These are phyloP conservation scores for Darevskia mixta DNA, from an alignment of 2,797 vertebrate genomes.

Conservation along the genomic window DNA sequence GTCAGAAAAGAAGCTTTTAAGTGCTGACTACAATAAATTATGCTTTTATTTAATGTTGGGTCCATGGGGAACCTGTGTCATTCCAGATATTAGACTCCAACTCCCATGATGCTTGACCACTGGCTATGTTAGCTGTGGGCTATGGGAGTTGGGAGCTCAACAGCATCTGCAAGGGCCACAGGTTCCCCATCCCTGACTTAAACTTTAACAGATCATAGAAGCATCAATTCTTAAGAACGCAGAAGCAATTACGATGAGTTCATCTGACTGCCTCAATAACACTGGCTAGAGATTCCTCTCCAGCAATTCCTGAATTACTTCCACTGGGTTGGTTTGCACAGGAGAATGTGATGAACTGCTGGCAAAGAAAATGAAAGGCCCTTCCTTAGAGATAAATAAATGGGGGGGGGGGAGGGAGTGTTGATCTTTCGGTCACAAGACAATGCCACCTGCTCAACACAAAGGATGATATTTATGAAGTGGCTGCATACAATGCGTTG, in stretches of 20 bases:
- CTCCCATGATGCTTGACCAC: too few relatives aligned
- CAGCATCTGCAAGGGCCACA: too few relatives aligned
- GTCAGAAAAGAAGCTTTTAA: not conserved
- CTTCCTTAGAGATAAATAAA: not conserved
- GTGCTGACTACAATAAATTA: not conserved
- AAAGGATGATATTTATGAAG: not conserved
- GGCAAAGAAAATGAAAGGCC: not conserved
- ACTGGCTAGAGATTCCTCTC: not conserved
- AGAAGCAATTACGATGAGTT: not conserved
- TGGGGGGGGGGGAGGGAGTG: not conserved
- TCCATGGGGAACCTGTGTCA: too few relatives aligned
- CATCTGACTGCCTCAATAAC: not conserved
- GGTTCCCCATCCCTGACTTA: not conserved
- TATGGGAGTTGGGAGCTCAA: too few relatives aligned
- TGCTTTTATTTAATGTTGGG: not conserved
- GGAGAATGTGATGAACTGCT: not conserved
- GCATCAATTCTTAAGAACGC: not conserved
- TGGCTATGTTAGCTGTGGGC: too few relatives aligned
- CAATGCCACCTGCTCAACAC: not conserved
- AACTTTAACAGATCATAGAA: not conserved
- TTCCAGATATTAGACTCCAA: too few relatives aligned
- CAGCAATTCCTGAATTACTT: not conserved
- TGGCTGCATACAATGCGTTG: conserved; percentile 31
- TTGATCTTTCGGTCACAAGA: not conserved
- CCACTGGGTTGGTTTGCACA: not conserved